These are phyloP conservation scores for Ataeniobius toweri DNA, from an alignment of 2,797 vertebrate genomes.

Conservation along the genomic window DNA sequence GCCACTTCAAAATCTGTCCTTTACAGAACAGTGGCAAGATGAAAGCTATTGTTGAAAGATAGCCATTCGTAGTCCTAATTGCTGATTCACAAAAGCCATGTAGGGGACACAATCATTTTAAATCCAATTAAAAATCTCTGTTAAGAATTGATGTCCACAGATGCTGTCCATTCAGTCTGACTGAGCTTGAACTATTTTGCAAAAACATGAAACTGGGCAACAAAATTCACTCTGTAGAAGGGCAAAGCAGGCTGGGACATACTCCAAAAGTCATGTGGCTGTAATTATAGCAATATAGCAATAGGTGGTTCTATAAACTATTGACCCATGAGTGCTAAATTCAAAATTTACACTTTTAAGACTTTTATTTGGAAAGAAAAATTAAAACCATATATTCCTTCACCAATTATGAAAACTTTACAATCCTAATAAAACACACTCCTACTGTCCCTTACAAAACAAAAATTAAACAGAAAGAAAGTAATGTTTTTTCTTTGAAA, in stretches of 20 bases:
- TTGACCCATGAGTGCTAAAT: not conserved
- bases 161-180: not conserved
- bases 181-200: not conserved
- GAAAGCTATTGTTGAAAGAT: not conserved
- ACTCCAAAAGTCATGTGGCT: not conserved
- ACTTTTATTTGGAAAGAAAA: not conserved
- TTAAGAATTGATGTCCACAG: not conserved
- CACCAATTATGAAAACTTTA: not conserved
- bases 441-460: not conserved
- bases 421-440: not conserved
- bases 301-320: not conserved
- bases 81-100: not conserved
- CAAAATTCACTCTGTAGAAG: not conserved
- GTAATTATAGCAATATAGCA: not conserved
- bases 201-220: not conserved
- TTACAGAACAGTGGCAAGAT: not conserved
- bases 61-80: not conserved
- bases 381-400: not conserved
- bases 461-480: not conserved
- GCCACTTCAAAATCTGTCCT: not conserved
- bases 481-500: not conserved
- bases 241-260: not conserved
- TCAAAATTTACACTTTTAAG: not conserved
- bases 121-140: not conserved
- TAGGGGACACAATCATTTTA: not conserved